Percentiles rank a stretch among this genome's conserved stretches.
Conservation (phyloP, 2,888 invertebrate genomes). For the Tolmerus cingulatus region DNA sequence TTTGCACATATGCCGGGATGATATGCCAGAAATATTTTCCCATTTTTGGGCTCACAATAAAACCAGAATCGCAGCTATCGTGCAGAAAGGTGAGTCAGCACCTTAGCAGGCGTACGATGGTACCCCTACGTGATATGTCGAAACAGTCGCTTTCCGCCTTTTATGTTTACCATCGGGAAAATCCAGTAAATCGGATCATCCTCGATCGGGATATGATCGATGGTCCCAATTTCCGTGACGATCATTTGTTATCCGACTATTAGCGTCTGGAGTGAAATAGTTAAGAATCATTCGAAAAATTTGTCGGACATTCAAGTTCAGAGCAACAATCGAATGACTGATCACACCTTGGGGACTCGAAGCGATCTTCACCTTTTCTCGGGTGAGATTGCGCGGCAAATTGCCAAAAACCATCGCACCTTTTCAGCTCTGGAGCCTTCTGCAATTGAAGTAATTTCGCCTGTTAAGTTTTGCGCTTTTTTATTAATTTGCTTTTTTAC, state of each 20-base stretch:
- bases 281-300: conserved; percentile 22
- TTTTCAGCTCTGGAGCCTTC: not conserved
- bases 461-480: not conserved
- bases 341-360: conserved; percentile 46
- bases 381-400: not conserved
- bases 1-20: conserved; percentile 5
- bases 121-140: conserved; percentile 21
- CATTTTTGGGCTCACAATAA: not conserved
- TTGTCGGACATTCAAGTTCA: not conserved
- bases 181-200: conserved; percentile 39
- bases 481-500: conserved; percentile 30
- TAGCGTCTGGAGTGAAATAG: conserved; percentile 6
- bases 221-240: conserved; percentile 37
- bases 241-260: conserved; percentile 47
- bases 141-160: conserved; percentile 29
- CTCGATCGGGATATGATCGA: conserved; percentile 43
- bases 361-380: not conserved
- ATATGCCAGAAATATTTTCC: conserved; percentile 15
- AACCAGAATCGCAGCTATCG: not conserved
- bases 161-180: conserved; percentile 1
- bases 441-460: not conserved
- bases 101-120: not conserved
- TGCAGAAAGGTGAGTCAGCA: conserved; percentile 30
- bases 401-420: conserved; percentile 23
- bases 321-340: conserved; percentile 33